Conservation (phyloP, 1,140 invertebrate species). For the Triops cancriformis region DNA sequence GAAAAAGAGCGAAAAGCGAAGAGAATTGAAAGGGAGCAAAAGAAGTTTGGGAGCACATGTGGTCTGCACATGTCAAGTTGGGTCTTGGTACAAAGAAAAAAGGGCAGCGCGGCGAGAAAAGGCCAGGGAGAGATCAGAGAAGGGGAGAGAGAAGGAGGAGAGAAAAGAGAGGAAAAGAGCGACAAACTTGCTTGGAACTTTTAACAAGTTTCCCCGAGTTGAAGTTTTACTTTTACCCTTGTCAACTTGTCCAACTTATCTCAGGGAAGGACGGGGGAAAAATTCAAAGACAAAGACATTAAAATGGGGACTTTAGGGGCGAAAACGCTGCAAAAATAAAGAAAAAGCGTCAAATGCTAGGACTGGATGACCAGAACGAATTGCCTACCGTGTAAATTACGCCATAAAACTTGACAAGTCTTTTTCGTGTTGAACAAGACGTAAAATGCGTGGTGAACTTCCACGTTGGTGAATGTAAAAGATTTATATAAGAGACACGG, state of each 20-base stretch:
- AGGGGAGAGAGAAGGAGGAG: no score
- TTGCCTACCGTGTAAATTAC: no score
- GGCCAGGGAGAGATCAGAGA: no score
- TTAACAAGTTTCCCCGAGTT: not conserved
- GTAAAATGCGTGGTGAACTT: no score
- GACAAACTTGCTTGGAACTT: not conserved
- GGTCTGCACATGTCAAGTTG: not conserved
- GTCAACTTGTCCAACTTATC: not conserved
- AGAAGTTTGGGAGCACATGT: not conserved
- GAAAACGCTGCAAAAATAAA: not conserved
- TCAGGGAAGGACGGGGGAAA: not conserved
- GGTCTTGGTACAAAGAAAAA: not conserved
- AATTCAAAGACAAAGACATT: not conserved
- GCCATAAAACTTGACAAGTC: no score
- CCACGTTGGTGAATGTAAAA: no score
- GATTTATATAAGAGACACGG: no score
- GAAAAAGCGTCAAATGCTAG: not conserved
- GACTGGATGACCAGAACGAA: no score
- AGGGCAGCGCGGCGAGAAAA: not conserved
- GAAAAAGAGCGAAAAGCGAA: not conserved
- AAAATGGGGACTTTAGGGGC: not conserved
- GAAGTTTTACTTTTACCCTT: not conserved
- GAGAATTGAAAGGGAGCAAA: not conserved
- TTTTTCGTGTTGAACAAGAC: no score
- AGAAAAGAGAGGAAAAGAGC: no score